Percentiles rank a stretch among this genome's conserved stretches.
Conservation (phyloP, 2,113 vertebrate species). For the Ceyx melanurus region DNA sequence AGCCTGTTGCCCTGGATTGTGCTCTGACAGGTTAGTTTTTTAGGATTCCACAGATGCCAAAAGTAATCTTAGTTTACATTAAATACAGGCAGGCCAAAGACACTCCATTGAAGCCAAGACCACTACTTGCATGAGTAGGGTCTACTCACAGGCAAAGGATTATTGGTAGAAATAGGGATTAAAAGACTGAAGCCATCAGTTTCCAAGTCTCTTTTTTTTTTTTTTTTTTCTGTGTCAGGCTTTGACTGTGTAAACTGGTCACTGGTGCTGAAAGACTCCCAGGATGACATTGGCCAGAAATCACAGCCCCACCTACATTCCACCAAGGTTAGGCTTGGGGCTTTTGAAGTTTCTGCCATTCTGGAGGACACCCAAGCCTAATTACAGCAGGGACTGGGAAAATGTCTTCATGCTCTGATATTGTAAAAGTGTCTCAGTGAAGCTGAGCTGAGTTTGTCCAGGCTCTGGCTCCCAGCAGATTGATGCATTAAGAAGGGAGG, state of each 20-base stretch:
- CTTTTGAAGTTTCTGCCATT: constrained; percentile 4
- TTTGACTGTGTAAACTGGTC: neutral
- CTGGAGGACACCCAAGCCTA: constrained; percentile 11
- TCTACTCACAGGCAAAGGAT: neutral
- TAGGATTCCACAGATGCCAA: constrained; percentile 30
- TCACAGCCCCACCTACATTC: neutral
- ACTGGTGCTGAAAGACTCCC: neutral
- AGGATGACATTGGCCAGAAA: neutral
- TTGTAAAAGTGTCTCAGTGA: neutral
- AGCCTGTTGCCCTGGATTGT: neutral
- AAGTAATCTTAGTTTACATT: constrained; percentile 32
- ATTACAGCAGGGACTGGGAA: neutral
- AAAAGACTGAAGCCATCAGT: neutral
- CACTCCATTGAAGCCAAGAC: neutral
- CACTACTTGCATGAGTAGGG: neutral
- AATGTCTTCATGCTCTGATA: neutral
- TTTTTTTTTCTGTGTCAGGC: neutral
- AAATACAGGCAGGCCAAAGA: neutral
- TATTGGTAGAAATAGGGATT: neutral
- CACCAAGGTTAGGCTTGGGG: neutral
- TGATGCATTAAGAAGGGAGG: neutral
- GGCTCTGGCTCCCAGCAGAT: neutral
- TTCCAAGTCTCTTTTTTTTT: neutral
- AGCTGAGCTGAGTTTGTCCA: neutral
- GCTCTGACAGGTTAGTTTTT: neutral